Base-by-base conservation (phyloP, 2,888 invertebrate species). In the Agelastica alni region DNA sequence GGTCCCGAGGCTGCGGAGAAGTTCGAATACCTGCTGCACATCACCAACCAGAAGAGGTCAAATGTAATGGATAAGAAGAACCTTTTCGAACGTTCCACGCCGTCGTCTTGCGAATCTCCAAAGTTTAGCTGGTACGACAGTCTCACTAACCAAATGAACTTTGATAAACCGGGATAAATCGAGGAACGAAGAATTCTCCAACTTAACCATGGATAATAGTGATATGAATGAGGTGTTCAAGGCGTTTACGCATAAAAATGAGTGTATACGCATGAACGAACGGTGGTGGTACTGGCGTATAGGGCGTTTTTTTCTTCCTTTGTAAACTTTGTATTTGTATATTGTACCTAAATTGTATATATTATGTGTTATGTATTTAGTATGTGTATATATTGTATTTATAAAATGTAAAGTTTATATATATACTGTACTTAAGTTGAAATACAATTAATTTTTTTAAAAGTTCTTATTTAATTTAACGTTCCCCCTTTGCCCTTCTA, bases 1-100 rank as follows among this genome's bases (percentile, higher is more conserved):
- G 84, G 84, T 0, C 73, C 79, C 30, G 83, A 83, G 44, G 80
- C 81, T 2, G 83, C 83, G 1, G 80, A 79, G 58, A 82, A 81
- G 67, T 83, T 81, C 61, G 78, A 75, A 61, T 74, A 74, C 53
- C 67, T 75, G 2, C 67, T 74, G 30, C 67, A 69, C 31, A 69
- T 70, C 4, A 68, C 66, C 45, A 69, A 63, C 65, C 70, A 69
- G 48, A 69, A 69, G 48, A 68, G 66, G 4, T 58, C 62, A 1
- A 63, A 69, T 18, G 53, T 65, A 3, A 49, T 63, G 41, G 68
- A 70, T 17, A n/a, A n/a, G n/a, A 62, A 61, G 14, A 62, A 64
- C 31, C 58, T 69, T 4, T 68, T 70, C 32, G 68, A 63, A 32
- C 60, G 62, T 16, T 59, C 63, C 5, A 67, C 66, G 6, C 68